phyloP scores from a whole-genome alignment of 2,113 vertebrate species.

The Malurus elegans region DNA sequence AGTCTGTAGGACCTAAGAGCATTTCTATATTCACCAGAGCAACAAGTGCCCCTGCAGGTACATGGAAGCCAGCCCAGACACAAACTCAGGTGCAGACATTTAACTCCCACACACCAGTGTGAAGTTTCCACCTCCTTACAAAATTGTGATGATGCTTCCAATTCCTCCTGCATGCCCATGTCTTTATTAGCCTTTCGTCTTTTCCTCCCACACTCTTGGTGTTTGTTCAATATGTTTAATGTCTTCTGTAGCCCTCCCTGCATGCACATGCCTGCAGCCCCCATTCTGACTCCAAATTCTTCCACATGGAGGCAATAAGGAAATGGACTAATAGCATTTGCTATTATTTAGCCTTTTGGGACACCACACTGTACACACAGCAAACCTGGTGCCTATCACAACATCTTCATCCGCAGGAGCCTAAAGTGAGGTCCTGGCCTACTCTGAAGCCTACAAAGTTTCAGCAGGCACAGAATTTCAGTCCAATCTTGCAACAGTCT shows the following conservation, averaged over 20 bases:
- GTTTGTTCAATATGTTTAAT: neutral
- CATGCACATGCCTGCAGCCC: neutral
- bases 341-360: neutral
- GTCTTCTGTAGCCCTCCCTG: neutral
- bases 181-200: neutral
- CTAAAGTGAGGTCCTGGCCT: neutral
- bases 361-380: neutral
- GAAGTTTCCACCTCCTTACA: neutral
- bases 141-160: slow-evolving; percentile 3
- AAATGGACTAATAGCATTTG: neutral
- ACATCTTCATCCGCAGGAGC: neutral
- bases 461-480: neutral
- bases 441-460: neutral
- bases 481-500: neutral
- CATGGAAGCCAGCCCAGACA: neutral
- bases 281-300: neutral
- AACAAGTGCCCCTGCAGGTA: slow-evolving; percentile 1
- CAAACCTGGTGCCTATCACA: neutral
- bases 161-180: neutral
- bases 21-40: neutral
- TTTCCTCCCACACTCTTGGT: neutral
- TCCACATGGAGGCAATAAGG: neutral
- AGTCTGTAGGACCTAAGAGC: neutral
- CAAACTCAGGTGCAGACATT: neutral
- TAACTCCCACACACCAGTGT: neutral